phyloP scores from a whole-genome alignment of 2,888 invertebrate genomes.

The Tachystola acroxantha region DNA sequence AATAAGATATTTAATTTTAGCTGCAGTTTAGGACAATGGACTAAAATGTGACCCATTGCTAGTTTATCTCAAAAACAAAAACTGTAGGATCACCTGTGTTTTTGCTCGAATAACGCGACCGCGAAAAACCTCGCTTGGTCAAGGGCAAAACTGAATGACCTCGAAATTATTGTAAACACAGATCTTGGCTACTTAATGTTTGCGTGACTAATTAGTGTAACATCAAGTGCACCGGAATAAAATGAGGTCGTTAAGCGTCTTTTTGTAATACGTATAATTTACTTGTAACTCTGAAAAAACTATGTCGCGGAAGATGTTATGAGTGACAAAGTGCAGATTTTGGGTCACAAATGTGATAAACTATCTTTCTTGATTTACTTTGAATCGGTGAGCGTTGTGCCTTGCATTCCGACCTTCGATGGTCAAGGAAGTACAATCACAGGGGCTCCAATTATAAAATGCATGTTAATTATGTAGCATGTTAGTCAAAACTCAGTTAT shows the following conservation, averaged over 20 bases:
- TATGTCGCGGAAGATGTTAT: too few relatives aligned
- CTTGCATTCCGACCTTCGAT: constrained; percentile 61
- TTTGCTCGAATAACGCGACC: constrained; percentile 40
- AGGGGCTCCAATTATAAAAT: constrained; percentile 52
- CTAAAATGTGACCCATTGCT: background rate
- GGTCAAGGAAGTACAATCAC: constrained; percentile 70
- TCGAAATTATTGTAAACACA: constrained; percentile 44
- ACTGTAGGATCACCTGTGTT: constrained; percentile 26
- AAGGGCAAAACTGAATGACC: constrained; percentile 48
- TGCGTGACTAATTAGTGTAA: constrained; percentile 40
- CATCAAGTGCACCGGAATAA: constrained; percentile 4
- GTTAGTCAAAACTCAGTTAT: constrained; percentile 38
- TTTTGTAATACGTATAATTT: too few relatives aligned
- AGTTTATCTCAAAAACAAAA: constrained; percentile 6
- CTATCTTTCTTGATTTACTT: too few relatives aligned
- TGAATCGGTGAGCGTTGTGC: constrained; percentile 49
- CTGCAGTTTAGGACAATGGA: too few relatives aligned
- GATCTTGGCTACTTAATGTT: constrained; percentile 34
- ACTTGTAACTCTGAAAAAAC: constrained; percentile 1
- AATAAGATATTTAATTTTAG: too few relatives aligned
- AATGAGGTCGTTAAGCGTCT: constrained; percentile 4
- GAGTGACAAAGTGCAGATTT: too few relatives aligned
- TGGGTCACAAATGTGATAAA: too few relatives aligned
- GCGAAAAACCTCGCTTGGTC: constrained; percentile 53
- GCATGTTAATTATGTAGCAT: constrained; percentile 45